Conservation (phyloP, 2,113 vertebrate genomes). For the Beaufortia kweichowensis region DNA sequence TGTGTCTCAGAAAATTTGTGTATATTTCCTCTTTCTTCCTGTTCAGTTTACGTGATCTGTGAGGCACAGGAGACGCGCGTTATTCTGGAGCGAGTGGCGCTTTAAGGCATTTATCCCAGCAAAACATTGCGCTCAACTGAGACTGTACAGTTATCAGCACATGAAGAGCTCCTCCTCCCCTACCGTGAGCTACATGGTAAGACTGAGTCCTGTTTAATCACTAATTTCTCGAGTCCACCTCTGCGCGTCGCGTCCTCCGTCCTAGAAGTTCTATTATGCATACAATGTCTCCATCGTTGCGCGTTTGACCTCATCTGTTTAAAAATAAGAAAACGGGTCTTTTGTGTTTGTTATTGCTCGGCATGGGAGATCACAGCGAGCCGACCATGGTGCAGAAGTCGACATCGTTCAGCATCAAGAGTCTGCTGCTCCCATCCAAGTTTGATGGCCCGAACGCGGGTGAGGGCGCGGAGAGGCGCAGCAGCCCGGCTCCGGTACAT, state of each 20-base stretch:
- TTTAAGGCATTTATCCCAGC: neutral
- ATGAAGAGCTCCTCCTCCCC: constrained; percentile 48
- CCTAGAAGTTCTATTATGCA: constrained; percentile 39
- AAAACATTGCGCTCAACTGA: neutral
- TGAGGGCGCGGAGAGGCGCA: constrained; percentile 31
- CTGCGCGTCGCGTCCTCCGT: neutral
- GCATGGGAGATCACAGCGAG: constrained; percentile 63
- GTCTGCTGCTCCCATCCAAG: constrained; percentile 62
- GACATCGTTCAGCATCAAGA: constrained; percentile 67
- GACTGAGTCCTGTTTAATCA: constrained; percentile 38
- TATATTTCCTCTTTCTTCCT: neutral
- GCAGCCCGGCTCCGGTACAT: constrained; percentile 29
- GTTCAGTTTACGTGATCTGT: constrained; percentile 16
- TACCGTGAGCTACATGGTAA: constrained; percentile 38
- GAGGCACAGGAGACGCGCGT: constrained; percentile 28
- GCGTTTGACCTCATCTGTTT: constrained; percentile 28
- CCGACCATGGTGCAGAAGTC: constrained; percentile 65
- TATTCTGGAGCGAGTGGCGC: constrained; percentile 3
- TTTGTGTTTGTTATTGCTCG: constrained; percentile 12
- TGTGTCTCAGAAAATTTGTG: neutral
- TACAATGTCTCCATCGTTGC: constrained; percentile 14
- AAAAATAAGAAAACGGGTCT: constrained; percentile 22
- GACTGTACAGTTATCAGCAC: constrained; percentile 11
- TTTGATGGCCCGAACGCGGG: constrained; percentile 53
- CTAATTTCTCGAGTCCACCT: constrained; percentile 38